These are phyloP conservation scores for Pseudomyrmex dendroicus DNA, from an alignment of 1,140 invertebrate genomes.

Conservation along the genomic window DNA sequence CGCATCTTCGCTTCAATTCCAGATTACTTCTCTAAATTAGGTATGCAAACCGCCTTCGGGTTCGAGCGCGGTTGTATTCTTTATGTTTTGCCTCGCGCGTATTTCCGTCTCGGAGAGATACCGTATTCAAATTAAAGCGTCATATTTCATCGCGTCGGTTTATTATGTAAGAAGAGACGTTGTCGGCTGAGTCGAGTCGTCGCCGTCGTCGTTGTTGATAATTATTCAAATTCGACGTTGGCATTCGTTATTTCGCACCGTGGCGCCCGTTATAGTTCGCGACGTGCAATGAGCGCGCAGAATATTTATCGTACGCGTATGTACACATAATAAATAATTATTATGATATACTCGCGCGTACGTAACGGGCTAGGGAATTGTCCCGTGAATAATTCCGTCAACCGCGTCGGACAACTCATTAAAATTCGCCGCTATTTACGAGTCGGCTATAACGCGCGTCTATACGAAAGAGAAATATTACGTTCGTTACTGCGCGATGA, in stretches of 20 bases:
- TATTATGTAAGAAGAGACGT: slow-evolving; percentile 56
- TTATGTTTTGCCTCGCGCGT: not conserved
- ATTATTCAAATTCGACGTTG: slow-evolving; percentile 72
- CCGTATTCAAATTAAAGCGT: slow-evolving; percentile 64
- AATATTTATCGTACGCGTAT: not conserved
- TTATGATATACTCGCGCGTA: slow-evolving; percentile 57
- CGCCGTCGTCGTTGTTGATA: slow-evolving; percentile 42
- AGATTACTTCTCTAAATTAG: slow-evolving; percentile 8
- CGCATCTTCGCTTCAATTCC: not conserved
- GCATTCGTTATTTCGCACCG: slow-evolving; percentile 59
- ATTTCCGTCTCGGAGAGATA: not conserved
- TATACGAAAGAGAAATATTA: slow-evolving; percentile 1
- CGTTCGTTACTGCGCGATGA: not conserved
- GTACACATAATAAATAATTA: slow-evolving; percentile 59
- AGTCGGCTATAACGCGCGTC: slow-evolving; percentile 21
- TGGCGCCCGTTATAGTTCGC: slow-evolving; percentile 58
- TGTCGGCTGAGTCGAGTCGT: slow-evolving; percentile 18
- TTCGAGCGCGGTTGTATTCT: not conserved
- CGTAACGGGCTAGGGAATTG: slow-evolving; percentile 69
- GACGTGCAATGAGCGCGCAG: slow-evolving; percentile 15
- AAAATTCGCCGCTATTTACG: slow-evolving; percentile 65
- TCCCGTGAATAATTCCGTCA: slow-evolving; percentile 48
- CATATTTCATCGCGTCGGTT: slow-evolving; percentile 32
- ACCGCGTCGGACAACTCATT: slow-evolving; percentile 54
- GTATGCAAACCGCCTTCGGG: not conserved